Percentiles rank a stretch among this genome's conserved stretches.
Conservation (phyloP, 2,888 invertebrate genomes). For the Panopea generosa region DNA sequence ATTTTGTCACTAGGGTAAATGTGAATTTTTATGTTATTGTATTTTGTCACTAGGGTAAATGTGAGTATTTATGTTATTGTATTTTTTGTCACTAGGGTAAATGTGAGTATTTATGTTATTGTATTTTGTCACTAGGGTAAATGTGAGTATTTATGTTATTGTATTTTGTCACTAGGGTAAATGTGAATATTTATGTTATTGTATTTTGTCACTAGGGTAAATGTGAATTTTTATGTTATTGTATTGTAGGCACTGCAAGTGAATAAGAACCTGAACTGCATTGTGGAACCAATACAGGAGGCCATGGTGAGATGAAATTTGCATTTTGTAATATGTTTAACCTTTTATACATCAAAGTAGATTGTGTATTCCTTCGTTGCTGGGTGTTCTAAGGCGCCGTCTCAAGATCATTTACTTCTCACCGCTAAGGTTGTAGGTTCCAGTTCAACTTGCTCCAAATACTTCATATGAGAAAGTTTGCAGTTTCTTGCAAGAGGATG, state of each 20-base stretch:
- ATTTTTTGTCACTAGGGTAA: too few relatives aligned
- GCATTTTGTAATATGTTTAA: neutral
- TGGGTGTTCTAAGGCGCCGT: too few relatives aligned
- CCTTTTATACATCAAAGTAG: too few relatives aligned
- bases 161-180: neutral
- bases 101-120: neutral
- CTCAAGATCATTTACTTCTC: too few relatives aligned
- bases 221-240: neutral
- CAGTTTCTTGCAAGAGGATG: neutral
- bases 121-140: neutral
- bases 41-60: too few relatives aligned
- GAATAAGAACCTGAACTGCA: conserved; percentile 69
- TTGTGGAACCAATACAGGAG: conserved; percentile 73
- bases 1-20: too few relatives aligned
- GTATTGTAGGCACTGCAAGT: conserved; percentile 71
- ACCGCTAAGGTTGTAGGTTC: too few relatives aligned
- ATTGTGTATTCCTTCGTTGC: too few relatives aligned
- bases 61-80: too few relatives aligned
- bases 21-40: too few relatives aligned
- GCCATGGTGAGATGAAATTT: conserved; percentile 66
- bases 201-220: neutral
- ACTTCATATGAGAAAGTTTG: too few relatives aligned
- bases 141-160: neutral
- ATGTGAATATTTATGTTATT: neutral
- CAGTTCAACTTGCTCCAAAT: too few relatives aligned